Evolutionary conservation across 2,888 invertebrate species (phyloP), one percentile per base, ranked within the genome.

Genomic region (Epistrophella euchroma): DNA sequence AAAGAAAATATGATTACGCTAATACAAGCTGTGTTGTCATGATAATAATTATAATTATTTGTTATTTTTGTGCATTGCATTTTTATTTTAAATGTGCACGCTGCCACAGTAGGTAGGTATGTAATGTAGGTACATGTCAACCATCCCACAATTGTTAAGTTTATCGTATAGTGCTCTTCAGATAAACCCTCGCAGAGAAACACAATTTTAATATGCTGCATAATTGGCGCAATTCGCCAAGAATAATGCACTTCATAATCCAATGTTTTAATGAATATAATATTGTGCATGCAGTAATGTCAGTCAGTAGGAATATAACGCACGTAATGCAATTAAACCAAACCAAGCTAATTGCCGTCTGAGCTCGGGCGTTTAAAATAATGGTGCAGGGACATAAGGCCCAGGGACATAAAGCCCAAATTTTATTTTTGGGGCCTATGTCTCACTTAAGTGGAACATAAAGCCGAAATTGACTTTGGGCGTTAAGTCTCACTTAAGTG

Each of bases 201-300:
- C 40, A 19, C 35, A 64, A 22, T n/a, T 52, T 50, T 73, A 62
- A 73, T 73, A 72, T 55, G n/a, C n/a, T 55, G 17, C 71, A 50
- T 76, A 76, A 82, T 82, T 83, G 68, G 68, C 73, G 55, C 68
- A 60, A 77, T 77, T 77, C 77, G 45, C 70, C 35, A 50, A 71
- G 64, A 58, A 82, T 76, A 82, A 72, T 82, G 71, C 66, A 68
- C 66, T 58, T 32, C 13, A 68, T 77, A 72, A 66, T 72, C 66
- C 43, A 58, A 72, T 56, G 55, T 56, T 71, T 58, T 47, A 37
- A 66, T 71, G 40, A 50, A 19, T n/a, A n/a, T 43, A 1, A 43
- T 7, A 43, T 43, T 43, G 43, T 43, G 3, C 43, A 40, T 35
- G 25, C 32, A 43, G 15, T 56, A 37, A 37, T 15, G 13, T 37